These are phyloP conservation scores for Copidosoma aretas DNA, from an alignment of 2,888 invertebrate species.

Conservation along the genomic window DNA sequence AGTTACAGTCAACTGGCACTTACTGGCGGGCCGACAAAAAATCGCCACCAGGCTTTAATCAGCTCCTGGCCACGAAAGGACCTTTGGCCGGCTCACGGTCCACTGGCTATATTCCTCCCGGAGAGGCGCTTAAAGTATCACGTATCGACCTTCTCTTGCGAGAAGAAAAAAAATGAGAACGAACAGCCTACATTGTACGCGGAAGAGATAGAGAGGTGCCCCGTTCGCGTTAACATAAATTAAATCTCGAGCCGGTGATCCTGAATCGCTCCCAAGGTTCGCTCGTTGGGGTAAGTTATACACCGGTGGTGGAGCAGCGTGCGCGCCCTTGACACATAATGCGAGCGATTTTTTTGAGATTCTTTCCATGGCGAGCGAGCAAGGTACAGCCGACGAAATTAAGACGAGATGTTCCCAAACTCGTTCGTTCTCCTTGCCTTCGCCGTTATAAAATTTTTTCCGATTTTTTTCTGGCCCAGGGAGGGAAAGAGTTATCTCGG, in stretches of 20 bases:
- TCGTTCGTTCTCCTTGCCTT: background rate
- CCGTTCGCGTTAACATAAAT: conserved; percentile 37
- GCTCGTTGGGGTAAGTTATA: background rate
- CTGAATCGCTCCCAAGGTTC: no score
- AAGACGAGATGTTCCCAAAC: conserved; percentile 3
- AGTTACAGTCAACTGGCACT: conserved; percentile 29
- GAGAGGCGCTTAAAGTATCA: conserved; percentile 33
- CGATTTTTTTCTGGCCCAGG: conserved; percentile 3
- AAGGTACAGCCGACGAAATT: conserved; percentile 19
- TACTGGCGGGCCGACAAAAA: conserved; percentile 2
- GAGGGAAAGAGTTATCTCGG: conserved; percentile 18
- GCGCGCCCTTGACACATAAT: conserved; percentile 17
- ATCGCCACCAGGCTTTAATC: conserved; percentile 14
- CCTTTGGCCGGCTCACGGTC: conserved; percentile 6
- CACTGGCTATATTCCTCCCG: conserved; percentile 10
- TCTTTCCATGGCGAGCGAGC: background rate
- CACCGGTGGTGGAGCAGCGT: background rate
- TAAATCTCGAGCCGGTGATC: conserved; percentile 29
- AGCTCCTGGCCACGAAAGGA: conserved; percentile 20
- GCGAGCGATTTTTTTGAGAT: conserved; percentile 3
- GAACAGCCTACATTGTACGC: background rate
- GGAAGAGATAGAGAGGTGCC: no score
- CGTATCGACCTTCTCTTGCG: conserved; percentile 22
- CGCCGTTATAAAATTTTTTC: conserved; percentile 20
- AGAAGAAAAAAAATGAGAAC: conserved; percentile 5